Evolutionary conservation across 2,797 vertebrate species (phyloP), one percentile per base, ranked within the genome.

Genomic region (Crenuchus spilurus): DNA sequence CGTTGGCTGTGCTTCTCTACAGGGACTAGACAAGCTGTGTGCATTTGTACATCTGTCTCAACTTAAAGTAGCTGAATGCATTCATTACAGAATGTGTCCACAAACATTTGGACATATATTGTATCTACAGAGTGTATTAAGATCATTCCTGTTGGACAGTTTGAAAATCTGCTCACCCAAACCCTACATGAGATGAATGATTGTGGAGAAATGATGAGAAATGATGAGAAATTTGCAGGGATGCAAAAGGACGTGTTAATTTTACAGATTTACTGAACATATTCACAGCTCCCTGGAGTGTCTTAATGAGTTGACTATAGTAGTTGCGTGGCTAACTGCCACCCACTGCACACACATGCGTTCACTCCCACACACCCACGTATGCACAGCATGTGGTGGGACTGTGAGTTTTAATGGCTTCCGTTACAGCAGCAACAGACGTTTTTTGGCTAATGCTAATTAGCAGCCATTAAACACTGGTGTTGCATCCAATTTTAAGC

Each of bases 401-500:
- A 81, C 44, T 62, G 78, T 83, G 78, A 62, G 46, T 72, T 81
- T 86, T 87, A 89, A 88, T 81, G 80, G 83, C 75, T 85, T 86
- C 82, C 24, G 30, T 51, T 62, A 39, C 39, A 65, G 61, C 70
- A 60, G 80, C 35, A 35, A 22, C 80, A 84, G 81, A 71, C 71
- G 3, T 76, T 74, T 61, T 74, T 57, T 41, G 35, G 71, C 78
- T 87, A 84, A 84, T 69, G 83, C 88, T 87, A 89, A 89, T 92
- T 91, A 92, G 86, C 84, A 83, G 82, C 71, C 79, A 84, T 85
- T 91, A 86, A 89, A 89, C 82, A 70, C 83, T 64, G 79, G 81
- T 63, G 64, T 78, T 74, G 84, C 82, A 85, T 84, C 78, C 71
- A 79, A 75, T 84, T 85, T 78, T 68, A 75, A 78, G 20, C 37